Percentiles rank a stretch among this genome's conserved stretches.
phyloP scores from a whole-genome alignment of 2,888 invertebrate species.

The Heliconius hortense region DNA sequence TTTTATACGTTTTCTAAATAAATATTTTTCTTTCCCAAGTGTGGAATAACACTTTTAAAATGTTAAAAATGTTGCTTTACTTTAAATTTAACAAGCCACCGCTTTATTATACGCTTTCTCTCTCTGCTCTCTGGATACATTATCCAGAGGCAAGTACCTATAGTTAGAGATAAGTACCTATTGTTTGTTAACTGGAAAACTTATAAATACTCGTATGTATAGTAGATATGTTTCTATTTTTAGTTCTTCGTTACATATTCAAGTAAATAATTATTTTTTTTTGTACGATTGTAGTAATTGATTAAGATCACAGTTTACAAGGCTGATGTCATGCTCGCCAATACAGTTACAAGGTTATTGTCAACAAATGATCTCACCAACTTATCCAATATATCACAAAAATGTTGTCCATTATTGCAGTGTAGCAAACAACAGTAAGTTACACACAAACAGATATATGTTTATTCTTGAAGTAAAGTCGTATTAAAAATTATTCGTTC shows the following conservation, averaged over 20 bases:
- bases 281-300: constrained; percentile 50
- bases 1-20: too few species aligned
- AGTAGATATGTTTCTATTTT: background rate
- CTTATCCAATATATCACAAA: constrained; percentile 61
- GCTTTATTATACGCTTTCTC: too few species aligned
- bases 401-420: constrained; percentile 55
- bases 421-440: constrained; percentile 5
- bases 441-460: constrained; percentile 18
- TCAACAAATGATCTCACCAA: constrained; percentile 77
- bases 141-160: too few species aligned
- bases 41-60: too few species aligned
- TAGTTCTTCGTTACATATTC: background rate
- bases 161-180: too few species aligned
- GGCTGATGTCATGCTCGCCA: constrained; percentile 70
- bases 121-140: too few species aligned
- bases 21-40: too few species aligned
- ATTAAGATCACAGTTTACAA: constrained; percentile 53
- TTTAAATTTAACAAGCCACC: too few species aligned
- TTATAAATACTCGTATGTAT: too few species aligned
- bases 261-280: constrained; percentile 21
- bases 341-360: constrained; percentile 72
- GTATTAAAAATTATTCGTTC: background rate
- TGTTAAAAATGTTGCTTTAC: too few species aligned
- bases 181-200: too few species aligned
- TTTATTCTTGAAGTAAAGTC: background rate